Evolutionary conservation across 2,113 vertebrate genomes (phyloP), one percentile per base, ranked within the genome.

Genomic region (Chloropsis cyanopogon): DNA sequence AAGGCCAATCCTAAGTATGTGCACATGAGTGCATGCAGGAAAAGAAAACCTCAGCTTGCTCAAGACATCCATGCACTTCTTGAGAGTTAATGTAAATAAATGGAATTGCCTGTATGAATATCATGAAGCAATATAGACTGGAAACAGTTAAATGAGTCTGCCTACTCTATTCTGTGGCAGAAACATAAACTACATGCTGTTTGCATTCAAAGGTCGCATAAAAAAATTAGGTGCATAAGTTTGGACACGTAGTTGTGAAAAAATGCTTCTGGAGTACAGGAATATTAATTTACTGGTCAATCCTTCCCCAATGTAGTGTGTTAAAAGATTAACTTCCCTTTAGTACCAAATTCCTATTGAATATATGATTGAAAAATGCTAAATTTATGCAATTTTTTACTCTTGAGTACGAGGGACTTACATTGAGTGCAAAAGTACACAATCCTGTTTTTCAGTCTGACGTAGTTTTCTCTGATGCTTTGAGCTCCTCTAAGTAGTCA

Each of bases 21-120:
- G 10, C 16, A 25, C 0, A 0, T 50, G 47, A 2, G 0, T 57
- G 35, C 3, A 5, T 0, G 3, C 16, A 41, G 44, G 37, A 71
- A 81, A 87, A 77, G 12, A 86, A 89, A 71, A 75, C 17, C 31
- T 82, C 57, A 56, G 14, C 37, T 64, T 82, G 18, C 44, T 87
- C 44, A 68, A 89, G 65, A 41, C 26, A 47, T n/a, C 1, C 4
- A 23, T 24, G 50, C 9, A 61, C 14, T 73, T 81, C 60, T 70
- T 2, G 0, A 54, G 35, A 84, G 16, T 9, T 65, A 9, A 9
- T 57, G 42, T 16, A 68, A 87, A 77, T 33, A 70, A 90, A 35
- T 3, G 2, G n/a, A 88, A 46, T 68, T 60, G 35, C 12, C 26
- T 4, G 1, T 28, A 52, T 12, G 56, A 90, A 39, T 57, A 49